Base-by-base conservation (phyloP, 2,113 vertebrate species). In the Misgurnus anguillicaudatus region DNA sequence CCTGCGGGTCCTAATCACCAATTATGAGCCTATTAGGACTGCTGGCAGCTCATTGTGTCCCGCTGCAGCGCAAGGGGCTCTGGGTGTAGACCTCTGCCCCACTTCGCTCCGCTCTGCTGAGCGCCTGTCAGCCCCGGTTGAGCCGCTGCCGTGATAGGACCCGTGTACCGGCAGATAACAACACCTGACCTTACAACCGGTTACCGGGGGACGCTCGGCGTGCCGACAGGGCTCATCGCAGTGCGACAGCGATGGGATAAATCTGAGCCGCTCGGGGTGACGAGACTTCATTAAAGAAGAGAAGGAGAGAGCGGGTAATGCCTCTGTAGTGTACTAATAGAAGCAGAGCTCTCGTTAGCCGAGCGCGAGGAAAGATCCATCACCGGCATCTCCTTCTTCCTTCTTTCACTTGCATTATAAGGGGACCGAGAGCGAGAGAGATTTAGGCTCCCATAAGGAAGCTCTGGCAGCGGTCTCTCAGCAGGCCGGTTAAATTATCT, bases 311-410 rank as follows among this genome's bases (percentile, higher is more conserved):
- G 31, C n/a, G 93, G 92, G 92, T 91, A 92, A 92, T 91, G 93
- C 91, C 91, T 92, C 88, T 87, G 91, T 94, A 93, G 92, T 88
- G 86, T 89, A 84, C 92, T 96, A 96, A 95, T 94, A 94, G 94
- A 95, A 96, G 94, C 94, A 94, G 92, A 94, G 93, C 91, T 92
- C 94, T 96, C 91, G 92, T 96, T 96, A 96, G 94, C 92, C 94
- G 45, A 91, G 91, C 92, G 92, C 92, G 92, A 93, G 94, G 93
- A 78, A 93, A 95, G 94, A 96, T 95, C 94, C 94, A 96, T 95
- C 94, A 95, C 90, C 79, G 82, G 90, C 91, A 93, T 91, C 77
- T 70, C 45, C 65, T 73, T 51, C 17, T 62, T 69, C 55, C 70
- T 73, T 60, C 19, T 67, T 69, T 91, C 88, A 87, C 91, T 92